A percentile compares a stretch with the other conserved stretches of the same genome.
Evolutionary conservation across 2,888 invertebrate genomes (phyloP).

Genomic region (Dendrolimus houi): DNA sequence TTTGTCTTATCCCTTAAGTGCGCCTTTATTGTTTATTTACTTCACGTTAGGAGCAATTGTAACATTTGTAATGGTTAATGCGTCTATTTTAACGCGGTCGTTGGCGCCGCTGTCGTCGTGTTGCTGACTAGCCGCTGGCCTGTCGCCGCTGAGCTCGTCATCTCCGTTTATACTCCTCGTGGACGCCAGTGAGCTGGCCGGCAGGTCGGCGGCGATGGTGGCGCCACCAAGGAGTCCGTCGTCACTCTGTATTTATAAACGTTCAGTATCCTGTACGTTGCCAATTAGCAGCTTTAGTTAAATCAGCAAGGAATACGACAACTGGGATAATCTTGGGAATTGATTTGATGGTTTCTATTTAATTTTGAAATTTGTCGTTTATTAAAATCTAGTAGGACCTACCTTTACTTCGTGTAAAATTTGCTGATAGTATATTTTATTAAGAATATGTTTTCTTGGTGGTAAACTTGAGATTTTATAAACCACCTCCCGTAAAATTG

Average conservation of each 20-base stretch:
- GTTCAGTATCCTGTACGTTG: constrained; percentile 3
- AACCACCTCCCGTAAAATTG: no score
- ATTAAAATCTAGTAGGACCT: no score
- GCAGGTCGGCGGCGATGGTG: constrained; percentile 2
- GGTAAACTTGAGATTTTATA: no score
- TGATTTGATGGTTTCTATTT: no score
- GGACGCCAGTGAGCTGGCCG: constrained; percentile 5
- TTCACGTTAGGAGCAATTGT: constrained; percentile 4
- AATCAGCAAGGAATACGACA: no score
- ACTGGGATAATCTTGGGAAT: no score
- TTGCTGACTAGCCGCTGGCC: constrained; percentile 1
- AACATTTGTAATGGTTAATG: constrained; percentile 16
- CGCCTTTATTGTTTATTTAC: no score
- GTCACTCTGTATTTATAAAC: constrained; percentile 12
- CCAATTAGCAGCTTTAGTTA: not conserved
- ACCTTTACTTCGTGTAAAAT: no score
- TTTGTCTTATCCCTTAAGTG: no score
- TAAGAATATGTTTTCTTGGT: no score
- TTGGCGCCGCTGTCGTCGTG: constrained; percentile 12
- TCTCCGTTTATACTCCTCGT: not conserved
- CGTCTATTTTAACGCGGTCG: constrained; percentile 18
- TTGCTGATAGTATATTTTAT: no score
- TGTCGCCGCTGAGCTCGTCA: constrained; percentile 3
- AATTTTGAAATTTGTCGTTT: no score
- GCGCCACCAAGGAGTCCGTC: constrained; percentile 7